These are phyloP conservation scores for Sarcophaga subvicina DNA, from an alignment of 2,888 invertebrate genomes.

Conservation along the genomic window DNA sequence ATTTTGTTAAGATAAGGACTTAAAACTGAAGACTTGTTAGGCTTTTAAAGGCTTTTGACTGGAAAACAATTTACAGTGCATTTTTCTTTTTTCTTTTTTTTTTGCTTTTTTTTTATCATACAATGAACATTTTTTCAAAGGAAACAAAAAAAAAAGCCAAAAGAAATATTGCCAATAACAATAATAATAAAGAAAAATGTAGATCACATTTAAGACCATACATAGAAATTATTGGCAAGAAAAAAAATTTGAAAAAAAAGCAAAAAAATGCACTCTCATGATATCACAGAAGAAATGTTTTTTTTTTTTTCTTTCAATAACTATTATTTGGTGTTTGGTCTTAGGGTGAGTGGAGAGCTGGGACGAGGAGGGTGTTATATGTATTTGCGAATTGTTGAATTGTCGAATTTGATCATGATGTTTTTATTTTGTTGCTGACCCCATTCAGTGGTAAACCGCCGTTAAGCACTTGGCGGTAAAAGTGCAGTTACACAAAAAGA, in stretches of 20 bases:
- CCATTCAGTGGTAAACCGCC: constrained; percentile 46
- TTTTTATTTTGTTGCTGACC: constrained; percentile 56
- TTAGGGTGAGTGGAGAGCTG: too few species aligned
- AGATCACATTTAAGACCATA: constrained; percentile 51
- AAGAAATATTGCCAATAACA: constrained; percentile 23
- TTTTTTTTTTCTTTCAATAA: constrained; percentile 34
- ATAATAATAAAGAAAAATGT: constrained; percentile 24
- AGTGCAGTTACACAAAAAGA: constrained; percentile 49
- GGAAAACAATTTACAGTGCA: constrained; percentile 11
- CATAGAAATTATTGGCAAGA: not conserved
- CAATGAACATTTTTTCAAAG: not conserved
- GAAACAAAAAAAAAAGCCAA: not conserved
- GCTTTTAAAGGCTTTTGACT: constrained; percentile 2
- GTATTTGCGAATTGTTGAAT: not conserved
- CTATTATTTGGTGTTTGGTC: constrained; percentile 35
- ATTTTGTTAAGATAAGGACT: not conserved
- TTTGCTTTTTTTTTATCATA: constrained; percentile 13
- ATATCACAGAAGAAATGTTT: not conserved
- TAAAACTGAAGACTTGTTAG: not conserved
- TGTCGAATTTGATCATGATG: constrained; percentile 36
- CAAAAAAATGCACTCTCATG: too few species aligned
- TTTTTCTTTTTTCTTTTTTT: constrained; percentile 37
- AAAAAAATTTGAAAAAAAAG: not conserved
- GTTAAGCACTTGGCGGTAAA: constrained; percentile 58
- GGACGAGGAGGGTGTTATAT: not conserved